Evolutionary conservation across 35 echinoderm and acorn worm species (phyloP), one percentile per base, ranked within the genome.

Genomic region (Ophioderma brevispina): DNA sequence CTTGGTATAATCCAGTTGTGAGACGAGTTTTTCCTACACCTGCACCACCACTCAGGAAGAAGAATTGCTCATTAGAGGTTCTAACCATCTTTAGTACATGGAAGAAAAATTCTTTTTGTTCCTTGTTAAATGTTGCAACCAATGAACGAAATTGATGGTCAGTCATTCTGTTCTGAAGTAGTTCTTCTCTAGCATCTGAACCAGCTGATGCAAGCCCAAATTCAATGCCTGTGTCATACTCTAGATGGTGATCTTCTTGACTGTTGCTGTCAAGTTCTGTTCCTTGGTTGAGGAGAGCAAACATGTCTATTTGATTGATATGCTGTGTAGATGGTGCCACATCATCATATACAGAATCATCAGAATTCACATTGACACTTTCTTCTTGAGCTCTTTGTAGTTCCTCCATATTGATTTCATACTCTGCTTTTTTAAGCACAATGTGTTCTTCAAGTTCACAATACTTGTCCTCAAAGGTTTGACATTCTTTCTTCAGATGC

Each of bases 101-200:
- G 31, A 55, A 86, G 39, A 86, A 86, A 39, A 86, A 13, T 76
- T 86, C 84, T 77, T 35, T 18, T 40, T 86, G 56, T 49, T 86
- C 76, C 25, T 40, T 86, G 38, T 86, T 86, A 28, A 86, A 70
- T 70, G 28, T 13, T 30, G 2, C 3, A 2, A 70, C 17, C 10
- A 70, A 25, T 70, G 2, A 15, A 15, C 59, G 10, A 30, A 15
- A 70, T 25, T 70, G 10, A 25, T 8, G 1, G n/a, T 70, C 59
- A 70, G 10, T 70, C 28, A 70, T 25, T 25, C 59, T 70, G 59
- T 70, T 70, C 3, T 8, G 1, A 2, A 70, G 5, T 4, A 70
- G 23, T 70, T 70, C 59, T 30, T 70, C 59, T 25, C 10, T 25
- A 25, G 59, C 59, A 25, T 30, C 59, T 15, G 6, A 70, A 1